phyloP scores from a whole-genome alignment of 1,140 invertebrate genomes.

The Neodiprion fabricii region DNA sequence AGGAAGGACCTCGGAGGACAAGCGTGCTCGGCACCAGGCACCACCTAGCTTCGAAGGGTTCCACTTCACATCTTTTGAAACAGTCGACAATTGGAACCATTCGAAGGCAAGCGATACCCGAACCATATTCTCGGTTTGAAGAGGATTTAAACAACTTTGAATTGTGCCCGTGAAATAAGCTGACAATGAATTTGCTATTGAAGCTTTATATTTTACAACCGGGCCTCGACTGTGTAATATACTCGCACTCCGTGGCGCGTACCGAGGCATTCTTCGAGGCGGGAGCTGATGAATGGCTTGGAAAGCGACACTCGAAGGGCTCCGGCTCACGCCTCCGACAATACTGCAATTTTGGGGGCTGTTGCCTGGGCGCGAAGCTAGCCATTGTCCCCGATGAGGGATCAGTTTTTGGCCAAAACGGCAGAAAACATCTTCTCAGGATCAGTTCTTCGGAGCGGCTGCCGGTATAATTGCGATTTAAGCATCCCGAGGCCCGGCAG shows the following conservation, averaged over 20 bases:
- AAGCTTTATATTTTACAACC: slow-evolving; percentile 37
- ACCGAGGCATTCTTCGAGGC: slow-evolving; percentile 37
- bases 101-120: slow-evolving; percentile 54
- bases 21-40: background rate
- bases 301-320: slow-evolving; percentile 42
- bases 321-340: slow-evolving; percentile 41
- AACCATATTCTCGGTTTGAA: slow-evolving; percentile 41
- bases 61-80: slow-evolving; percentile 54
- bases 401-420: slow-evolving; percentile 45
- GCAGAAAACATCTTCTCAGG: slow-evolving; percentile 33
- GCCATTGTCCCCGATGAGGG: slow-evolving; percentile 34
- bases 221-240: slow-evolving; percentile 22
- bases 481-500: slow-evolving; percentile 32
- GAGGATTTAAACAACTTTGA: slow-evolving; percentile 60
- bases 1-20: slow-evolving; percentile 25
- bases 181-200: slow-evolving; percentile 10
- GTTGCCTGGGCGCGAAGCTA: slow-evolving; percentile 29
- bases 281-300: slow-evolving; percentile 36
- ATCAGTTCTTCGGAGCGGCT: slow-evolving; percentile 5
- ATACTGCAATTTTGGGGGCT: background rate
- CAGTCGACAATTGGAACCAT: slow-evolving; percentile 52
- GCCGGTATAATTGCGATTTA: slow-evolving; percentile 51
- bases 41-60: slow-evolving; percentile 25
- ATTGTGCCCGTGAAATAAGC: slow-evolving; percentile 33
- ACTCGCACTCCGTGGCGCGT: background rate